phyloP scores from a whole-genome alignment of 1,140 invertebrate species.

The Eumeta japonica region DNA sequence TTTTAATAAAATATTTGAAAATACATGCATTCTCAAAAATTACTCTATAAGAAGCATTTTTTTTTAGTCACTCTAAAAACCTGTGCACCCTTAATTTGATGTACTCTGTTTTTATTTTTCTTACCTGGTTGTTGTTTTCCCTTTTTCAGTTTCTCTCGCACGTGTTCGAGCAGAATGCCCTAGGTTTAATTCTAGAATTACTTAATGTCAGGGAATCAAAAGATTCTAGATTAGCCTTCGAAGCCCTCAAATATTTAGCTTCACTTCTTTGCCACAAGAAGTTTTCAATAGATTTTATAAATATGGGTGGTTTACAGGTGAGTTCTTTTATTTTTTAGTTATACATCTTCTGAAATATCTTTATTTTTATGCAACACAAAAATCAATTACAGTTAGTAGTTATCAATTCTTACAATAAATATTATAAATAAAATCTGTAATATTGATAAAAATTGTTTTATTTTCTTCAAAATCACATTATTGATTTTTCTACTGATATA shows the following conservation, averaged over 20 bases:
- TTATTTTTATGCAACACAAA: too few relatives aligned
- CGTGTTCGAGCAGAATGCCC: conserved; percentile 88
- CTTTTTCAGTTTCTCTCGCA: conserved; percentile 75
- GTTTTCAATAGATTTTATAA: conserved; percentile 93
- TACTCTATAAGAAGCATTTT: too few relatives aligned
- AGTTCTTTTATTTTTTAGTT: conserved; percentile 6
- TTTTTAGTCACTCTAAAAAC: too few relatives aligned
- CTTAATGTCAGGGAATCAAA: conserved; percentile 86
- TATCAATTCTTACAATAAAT: too few relatives aligned
- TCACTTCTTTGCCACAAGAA: conserved; percentile 95
- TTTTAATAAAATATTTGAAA: too few relatives aligned
- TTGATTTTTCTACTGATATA: too few relatives aligned
- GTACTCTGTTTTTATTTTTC: neutral
- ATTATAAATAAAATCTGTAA: too few relatives aligned
- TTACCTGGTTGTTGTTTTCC: neutral
- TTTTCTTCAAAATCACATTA: too few relatives aligned
- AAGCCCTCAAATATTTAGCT: conserved; percentile 90
- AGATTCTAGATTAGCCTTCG: conserved; percentile 91
- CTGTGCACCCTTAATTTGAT: neutral
- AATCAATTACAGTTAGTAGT: too few relatives aligned
- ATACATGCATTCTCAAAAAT: too few relatives aligned
- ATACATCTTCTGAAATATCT: neutral
- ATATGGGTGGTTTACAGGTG: conserved; percentile 78
- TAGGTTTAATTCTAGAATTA: conserved; percentile 86
- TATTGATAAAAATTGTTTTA: too few relatives aligned